Base-by-base conservation (phyloP, 2,797 vertebrate genomes). In the Momotus momota region DNA sequence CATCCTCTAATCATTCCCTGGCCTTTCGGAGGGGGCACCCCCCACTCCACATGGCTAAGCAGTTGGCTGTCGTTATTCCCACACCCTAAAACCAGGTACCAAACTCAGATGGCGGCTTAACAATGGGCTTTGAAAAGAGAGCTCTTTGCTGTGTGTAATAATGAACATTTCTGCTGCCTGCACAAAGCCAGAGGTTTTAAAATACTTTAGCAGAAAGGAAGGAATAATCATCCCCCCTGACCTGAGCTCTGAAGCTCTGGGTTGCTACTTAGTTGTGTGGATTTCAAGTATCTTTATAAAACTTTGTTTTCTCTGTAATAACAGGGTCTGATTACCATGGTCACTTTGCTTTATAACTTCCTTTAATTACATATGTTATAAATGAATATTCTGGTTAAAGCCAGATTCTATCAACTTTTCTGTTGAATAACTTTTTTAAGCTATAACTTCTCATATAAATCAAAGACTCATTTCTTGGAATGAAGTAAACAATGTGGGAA, bases 31-130 rank as follows among this genome's bases (percentile, higher is more conserved):
- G 33, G 25, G 17, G 13, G 38, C 16, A 57, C 31, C 27, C 81
- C 27, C 45, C 13, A 1, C 57, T 52, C 45, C 81, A 80, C 67
- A 54, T 12, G 61, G 78, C 61, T 77, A 48, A 88, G 81, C 48
- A 52, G 64, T 18, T 54, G 40, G 14, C 41, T 89, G 69, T 89
- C 84, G 71, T 92, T 95, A 91, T 91, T 82, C 41, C 31, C 54
- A n/a, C 55, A 45, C 21, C 43, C 18, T 70, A 72, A 88, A 90
- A 43, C 43, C 43, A 13, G 18, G 61, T 69, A 71, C 33, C 65
- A 88, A 92, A 67, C 49, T 81, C 46, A 57, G 52, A 4, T 91
- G 52, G 74, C 62, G 49, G 87, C 72, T 95, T 92, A 95, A 92
- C 48, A 80, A 54, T 52, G 35, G 0, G 0, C 64, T 94, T 90